phyloP scores from a whole-genome alignment of 2,113 vertebrate genomes.

The Eulemur rufifrons region DNA sequence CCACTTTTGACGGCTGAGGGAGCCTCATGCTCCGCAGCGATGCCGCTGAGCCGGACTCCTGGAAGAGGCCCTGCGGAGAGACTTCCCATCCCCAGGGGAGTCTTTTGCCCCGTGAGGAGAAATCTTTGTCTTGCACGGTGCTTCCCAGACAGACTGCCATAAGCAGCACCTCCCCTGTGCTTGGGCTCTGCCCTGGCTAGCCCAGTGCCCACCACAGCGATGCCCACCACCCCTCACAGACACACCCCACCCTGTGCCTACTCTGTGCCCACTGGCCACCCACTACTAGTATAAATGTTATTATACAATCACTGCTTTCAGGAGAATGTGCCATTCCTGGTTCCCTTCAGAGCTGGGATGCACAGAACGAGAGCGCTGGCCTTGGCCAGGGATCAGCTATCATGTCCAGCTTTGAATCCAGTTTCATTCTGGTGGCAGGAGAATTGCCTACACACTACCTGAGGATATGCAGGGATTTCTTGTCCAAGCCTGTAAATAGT shows the following conservation, averaged over 20 bases:
- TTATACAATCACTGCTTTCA: not conserved
- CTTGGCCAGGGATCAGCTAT: constrained; percentile 48
- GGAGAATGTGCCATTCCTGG: not conserved
- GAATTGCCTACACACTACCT: not conserved
- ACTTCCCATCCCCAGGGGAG: constrained; percentile 90
- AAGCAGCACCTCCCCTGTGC: constrained; percentile 92
- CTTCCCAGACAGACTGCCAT: constrained; percentile 92
- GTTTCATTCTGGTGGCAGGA: not conserved
- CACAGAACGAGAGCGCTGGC: not conserved
- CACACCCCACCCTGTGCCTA: not conserved
- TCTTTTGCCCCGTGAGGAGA: constrained; percentile 84
- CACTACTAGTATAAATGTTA: not conserved
- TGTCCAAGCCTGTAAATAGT: not conserved
- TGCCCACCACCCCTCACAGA: not conserved
- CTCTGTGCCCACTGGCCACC: not conserved
- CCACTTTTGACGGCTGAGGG: constrained; percentile 89
- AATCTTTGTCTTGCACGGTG: constrained; percentile 91
- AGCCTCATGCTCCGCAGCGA: constrained; percentile 91
- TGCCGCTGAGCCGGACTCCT: constrained; percentile 90
- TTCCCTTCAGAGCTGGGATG: not conserved
- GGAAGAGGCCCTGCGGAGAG: constrained; percentile 91
- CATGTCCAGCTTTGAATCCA: constrained; percentile 60
- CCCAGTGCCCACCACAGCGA: not conserved
- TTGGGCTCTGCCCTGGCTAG: constrained; percentile 70
- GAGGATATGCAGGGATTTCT: not conserved